A percentile compares a stretch with the other conserved stretches of the same genome.
phyloP scores from a whole-genome alignment of 2,797 vertebrate species.

The Trachurus trachurus region DNA sequence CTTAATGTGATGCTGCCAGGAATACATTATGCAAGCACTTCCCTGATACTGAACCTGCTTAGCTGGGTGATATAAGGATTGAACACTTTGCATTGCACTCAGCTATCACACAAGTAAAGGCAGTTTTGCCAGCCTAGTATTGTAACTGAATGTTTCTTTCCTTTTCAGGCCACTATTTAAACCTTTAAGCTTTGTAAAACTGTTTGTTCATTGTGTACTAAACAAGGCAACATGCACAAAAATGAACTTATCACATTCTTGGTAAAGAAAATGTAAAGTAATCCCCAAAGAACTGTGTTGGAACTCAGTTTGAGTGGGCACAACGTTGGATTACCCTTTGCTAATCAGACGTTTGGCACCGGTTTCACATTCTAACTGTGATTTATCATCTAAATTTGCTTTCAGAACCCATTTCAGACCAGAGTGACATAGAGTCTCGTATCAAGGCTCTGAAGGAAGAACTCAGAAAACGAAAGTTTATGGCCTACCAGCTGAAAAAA shows the following conservation, averaged over 20 bases:
- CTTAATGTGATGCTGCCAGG: conserved; percentile 72
- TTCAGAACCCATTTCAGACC: conserved; percentile 93
- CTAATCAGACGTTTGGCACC: conserved; percentile 69
- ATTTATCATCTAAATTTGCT: conserved; percentile 57
- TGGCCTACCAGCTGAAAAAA: conserved; percentile 95
- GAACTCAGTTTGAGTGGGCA: conserved; percentile 50
- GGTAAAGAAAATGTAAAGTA: conserved; percentile 71
- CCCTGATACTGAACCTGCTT: conserved; percentile 70
- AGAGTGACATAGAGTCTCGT: conserved; percentile 96
- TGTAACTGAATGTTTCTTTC: conserved; percentile 30
- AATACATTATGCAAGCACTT: conserved; percentile 75
- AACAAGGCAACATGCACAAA: conserved; percentile 18
- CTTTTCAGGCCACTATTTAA: conserved; percentile 43
- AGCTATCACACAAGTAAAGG: conserved; percentile 40
- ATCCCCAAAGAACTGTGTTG: conserved; percentile 63
- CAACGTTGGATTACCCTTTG: conserved; percentile 72
- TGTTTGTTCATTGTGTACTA: conserved; percentile 44
- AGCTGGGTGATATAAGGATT: conserved; percentile 52
- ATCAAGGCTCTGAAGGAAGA: conserved; percentile 95
- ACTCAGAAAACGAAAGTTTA: conserved; percentile 92
- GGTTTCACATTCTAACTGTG: conserved; percentile 63
- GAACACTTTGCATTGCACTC: conserved; percentile 50
- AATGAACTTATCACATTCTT: conserved; percentile 48
- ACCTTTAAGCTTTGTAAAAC: conserved; percentile 41
- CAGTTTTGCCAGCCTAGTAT: conserved; percentile 17